phyloP scores from a whole-genome alignment of 2,113 vertebrate genomes.

The Trinectes maculatus region DNA sequence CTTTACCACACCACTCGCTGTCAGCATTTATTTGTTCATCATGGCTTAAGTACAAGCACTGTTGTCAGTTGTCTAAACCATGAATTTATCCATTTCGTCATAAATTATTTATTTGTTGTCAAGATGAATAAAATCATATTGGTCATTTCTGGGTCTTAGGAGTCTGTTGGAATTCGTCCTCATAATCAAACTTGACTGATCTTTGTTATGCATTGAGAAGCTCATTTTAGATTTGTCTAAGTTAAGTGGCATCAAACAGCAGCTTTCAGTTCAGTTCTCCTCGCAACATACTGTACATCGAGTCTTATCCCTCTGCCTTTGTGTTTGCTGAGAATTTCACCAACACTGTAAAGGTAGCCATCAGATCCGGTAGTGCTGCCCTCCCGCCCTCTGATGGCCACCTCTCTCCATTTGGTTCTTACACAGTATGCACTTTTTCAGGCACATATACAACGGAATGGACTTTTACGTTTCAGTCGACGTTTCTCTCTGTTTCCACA shows the following conservation, averaged over 20 bases:
- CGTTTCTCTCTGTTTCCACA: slow-evolving; percentile 70
- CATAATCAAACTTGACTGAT: slow-evolving; percentile 43
- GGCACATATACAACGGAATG: slow-evolving; percentile 78
- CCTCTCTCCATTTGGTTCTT: slow-evolving; percentile 72
- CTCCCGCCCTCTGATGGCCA: slow-evolving; percentile 62
- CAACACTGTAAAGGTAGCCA: slow-evolving; percentile 78
- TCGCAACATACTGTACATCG: slow-evolving; percentile 42
- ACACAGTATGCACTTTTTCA: slow-evolving; percentile 78
- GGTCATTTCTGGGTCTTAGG: slow-evolving; percentile 54
- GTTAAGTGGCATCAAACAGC: slow-evolving; percentile 39
- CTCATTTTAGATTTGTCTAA: slow-evolving; percentile 28
- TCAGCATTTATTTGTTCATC: slow-evolving; percentile 73
- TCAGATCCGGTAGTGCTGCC: slow-evolving; percentile 49
- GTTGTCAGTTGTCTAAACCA: slow-evolving; percentile 74
- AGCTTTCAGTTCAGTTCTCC: slow-evolving; percentile 30
- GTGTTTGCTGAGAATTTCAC: slow-evolving; percentile 66
- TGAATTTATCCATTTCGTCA: slow-evolving; percentile 64
- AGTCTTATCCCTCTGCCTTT: slow-evolving; percentile 54
- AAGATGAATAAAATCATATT: slow-evolving; percentile 62
- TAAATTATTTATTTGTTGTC: slow-evolving; percentile 76
- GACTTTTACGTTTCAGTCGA: slow-evolving; percentile 67
- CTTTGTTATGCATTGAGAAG: slow-evolving; percentile 30
- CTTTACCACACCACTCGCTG: slow-evolving; percentile 76
- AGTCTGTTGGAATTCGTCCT: slow-evolving; percentile 48
- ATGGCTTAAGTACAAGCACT: slow-evolving; percentile 75